phyloP scores from a whole-genome alignment of 2,113 vertebrate genomes.

The Ammodytes marinus region DNA sequence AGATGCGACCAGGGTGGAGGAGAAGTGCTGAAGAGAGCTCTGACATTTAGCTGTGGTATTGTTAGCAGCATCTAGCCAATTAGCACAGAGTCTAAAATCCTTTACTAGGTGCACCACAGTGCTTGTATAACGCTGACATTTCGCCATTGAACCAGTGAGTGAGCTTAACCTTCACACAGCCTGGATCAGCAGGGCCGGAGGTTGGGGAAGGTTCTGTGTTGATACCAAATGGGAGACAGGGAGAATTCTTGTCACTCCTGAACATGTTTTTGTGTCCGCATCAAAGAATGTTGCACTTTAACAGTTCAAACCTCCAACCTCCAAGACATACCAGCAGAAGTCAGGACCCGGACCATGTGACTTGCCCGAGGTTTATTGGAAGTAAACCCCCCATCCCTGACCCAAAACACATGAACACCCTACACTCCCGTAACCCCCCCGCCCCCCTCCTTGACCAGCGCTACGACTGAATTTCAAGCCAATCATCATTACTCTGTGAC shows the following conservation, averaged over 20 bases:
- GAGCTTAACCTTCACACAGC: constrained; percentile 45
- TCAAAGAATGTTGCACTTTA: not conserved
- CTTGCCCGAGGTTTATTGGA: constrained; percentile 25
- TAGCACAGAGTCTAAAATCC: constrained; percentile 50
- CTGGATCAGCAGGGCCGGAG: constrained; percentile 32
- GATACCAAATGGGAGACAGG: constrained; percentile 1
- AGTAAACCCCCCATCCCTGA: not conserved
- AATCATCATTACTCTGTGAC: constrained; percentile 81
- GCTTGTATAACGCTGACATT: constrained; percentile 74
- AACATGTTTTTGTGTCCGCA: not conserved
- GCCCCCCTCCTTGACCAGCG: constrained; percentile 15
- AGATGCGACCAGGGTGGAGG: constrained; percentile 43
- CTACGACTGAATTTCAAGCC: constrained; percentile 66
- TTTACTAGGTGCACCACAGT: constrained; percentile 40
- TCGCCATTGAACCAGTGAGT: constrained; percentile 64
- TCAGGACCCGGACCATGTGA: constrained; percentile 29
- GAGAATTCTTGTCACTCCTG: not conserved
- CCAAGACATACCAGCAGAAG: not conserved
- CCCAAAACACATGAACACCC: constrained; percentile 36
- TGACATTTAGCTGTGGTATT: constrained; percentile 78
- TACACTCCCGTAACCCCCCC: not conserved
- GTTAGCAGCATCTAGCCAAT: constrained; percentile 64
- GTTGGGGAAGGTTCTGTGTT: constrained; percentile 5
- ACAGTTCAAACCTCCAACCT: constrained; percentile 4
- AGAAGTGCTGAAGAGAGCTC: constrained; percentile 62